Evolutionary conservation across 2,113 vertebrate species (phyloP), one percentile per base, ranked within the genome.

Genomic region (Xiphophorus hellerii): DNA sequence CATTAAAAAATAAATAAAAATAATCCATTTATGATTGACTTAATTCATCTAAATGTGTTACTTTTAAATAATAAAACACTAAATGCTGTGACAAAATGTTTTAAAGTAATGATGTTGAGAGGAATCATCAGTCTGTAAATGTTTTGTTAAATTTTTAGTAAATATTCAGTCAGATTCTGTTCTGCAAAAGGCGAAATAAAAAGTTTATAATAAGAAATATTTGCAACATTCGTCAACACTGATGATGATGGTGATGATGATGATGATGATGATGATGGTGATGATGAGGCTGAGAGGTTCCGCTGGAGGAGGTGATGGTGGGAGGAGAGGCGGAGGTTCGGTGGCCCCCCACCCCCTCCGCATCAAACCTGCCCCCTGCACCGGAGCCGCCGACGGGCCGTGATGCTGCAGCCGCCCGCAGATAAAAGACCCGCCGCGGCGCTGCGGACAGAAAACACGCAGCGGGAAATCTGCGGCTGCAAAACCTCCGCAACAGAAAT

Each of bases 351-450:
- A 10, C 84, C 86, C 79, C 78, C 74, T 82, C 48, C 78, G 60
- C 35, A 82, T 76, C 82, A 84, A 83, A 84, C 81, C 84, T 82
- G 74, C 81, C 78, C 80, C 74, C 73, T 82, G 76, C 77, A 70
- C 77, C 51, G 66, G 77, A 74, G 69, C 62, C 44, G 68, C 20
- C 1, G 83, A 73, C 69, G 76, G 69, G 54, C 68, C 27, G 68
- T 70, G 86, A 89, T 93, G 92, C 85, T 88, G 84, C 61, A 60
- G 42, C 72, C 28, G 64, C 51, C 28, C 30, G 48, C 35, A 79
- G 67, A 83, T 85, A 81, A 82, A 83, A 81, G 71, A 64, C 37
- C 17, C 4, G 35, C 13, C 2, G n/a, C 25, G 35, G 11, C 27
- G 81, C 72, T 74, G 86, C 72, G 31, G 64, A 69, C 66, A 51